phyloP scores from a whole-genome alignment of 1,140 invertebrate species.

The Melipona quadrifasciata region DNA sequence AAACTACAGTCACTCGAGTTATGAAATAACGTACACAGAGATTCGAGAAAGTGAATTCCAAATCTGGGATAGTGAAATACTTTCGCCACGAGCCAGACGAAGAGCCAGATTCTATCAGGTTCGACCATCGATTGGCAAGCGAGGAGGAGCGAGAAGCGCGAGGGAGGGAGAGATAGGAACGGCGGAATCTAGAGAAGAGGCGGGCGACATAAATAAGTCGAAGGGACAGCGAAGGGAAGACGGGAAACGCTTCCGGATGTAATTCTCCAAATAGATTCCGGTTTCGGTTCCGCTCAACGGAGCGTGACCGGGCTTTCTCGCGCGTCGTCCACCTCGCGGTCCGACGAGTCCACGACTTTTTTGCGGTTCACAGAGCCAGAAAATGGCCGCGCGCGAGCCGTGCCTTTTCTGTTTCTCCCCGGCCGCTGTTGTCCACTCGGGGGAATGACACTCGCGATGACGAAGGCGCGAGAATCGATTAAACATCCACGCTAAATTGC shows the following conservation, averaged over 20 bases:
- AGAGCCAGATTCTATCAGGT: too few species aligned
- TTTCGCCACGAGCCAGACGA: neutral
- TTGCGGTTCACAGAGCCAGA: constrained; percentile 60
- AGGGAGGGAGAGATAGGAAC: too few species aligned
- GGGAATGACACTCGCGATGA: neutral
- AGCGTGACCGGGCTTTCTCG: constrained; percentile 17
- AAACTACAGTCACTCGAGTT: neutral
- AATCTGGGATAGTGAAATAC: neutral
- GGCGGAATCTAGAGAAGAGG: neutral
- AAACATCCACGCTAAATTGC: constrained; percentile 23
- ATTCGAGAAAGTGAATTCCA: neutral
- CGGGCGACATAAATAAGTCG: constrained; percentile 32
- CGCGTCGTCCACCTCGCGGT: constrained; percentile 14
- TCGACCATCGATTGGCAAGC: neutral
- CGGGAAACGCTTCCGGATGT: constrained; percentile 52
- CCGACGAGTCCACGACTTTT: constrained; percentile 13
- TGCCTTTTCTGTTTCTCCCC: neutral
- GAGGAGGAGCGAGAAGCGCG: too few species aligned
- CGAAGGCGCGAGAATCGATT: neutral
- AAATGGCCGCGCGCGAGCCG: constrained; percentile 40
- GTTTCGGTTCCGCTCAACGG: constrained; percentile 49
- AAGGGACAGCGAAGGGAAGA: neutral
- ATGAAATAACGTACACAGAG: neutral
- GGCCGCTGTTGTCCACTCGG: neutral
- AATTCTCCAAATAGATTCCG: constrained; percentile 65